Base-by-base conservation (phyloP, 2,888 invertebrate genomes). In the Proisotoma minuta region DNA sequence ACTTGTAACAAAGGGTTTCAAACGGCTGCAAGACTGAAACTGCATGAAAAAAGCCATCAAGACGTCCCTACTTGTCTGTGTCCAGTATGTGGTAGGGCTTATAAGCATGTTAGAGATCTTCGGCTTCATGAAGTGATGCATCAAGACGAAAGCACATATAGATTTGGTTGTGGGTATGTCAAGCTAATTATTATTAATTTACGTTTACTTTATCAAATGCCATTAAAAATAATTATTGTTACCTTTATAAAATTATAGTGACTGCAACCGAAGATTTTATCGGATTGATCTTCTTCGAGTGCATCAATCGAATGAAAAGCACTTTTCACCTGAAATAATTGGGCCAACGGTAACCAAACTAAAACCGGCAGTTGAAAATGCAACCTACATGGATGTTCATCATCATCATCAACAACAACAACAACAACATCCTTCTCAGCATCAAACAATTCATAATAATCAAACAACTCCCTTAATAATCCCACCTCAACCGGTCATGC, bases 81-180 rank as follows among this genome's bases (percentile, higher is more conserved):
- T 27, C 39, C 67, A 12, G 49, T 62, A 8, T 68, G 68, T 53
- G 68, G 68, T 0, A 39, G 57, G 39, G 60, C 60, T 10, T 68
- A 68, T 29, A 68, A 68, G n/a, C 65, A 68, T 40, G 43, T 59
- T n/a, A 43, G 68, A 15, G 65, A 68, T 49, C 54, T 68, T 4
- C 48, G 56, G 3, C 47, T 68, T 26, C 68, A 68, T 50, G 68
- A 68, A 61, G 68, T 64, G 8, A 34, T 52, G 2, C 68, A 68
- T 52, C 62, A 68, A 58, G 68, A 62, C 39, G 68, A 68, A 53
- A 63, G 65, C 23, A 63, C 65, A 2, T 65, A 57, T 29, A 39
- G 68, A 24, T 68, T 68, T 50, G 65, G 60, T 2, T 68, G 68
- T 57, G 63, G 68, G n/a, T n/a, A n/a, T n/a, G n/a, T n/a, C n/a